Conservation (phyloP, 2,888 invertebrate genomes). For the Heteropelma amictum region DNA sequence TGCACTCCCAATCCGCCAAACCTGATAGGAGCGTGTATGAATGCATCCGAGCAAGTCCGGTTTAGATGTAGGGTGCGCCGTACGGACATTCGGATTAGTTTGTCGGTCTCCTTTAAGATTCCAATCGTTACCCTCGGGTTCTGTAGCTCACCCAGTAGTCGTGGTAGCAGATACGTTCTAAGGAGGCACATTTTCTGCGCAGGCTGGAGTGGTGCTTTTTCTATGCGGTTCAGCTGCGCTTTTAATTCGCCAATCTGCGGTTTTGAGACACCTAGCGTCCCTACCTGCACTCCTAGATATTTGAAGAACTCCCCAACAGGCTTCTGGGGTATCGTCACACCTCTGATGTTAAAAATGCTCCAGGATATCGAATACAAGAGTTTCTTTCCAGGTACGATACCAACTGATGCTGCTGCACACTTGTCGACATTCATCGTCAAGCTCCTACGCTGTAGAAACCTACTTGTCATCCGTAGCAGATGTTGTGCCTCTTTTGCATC, state of each 20-base stretch:
- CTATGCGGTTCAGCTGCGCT: neutral
- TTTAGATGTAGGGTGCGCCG: neutral
- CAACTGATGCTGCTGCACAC: slow-evolving; percentile 38
- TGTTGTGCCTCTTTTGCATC: neutral
- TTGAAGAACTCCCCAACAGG: neutral
- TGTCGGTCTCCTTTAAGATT: slow-evolving; percentile 13
- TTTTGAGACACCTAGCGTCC: neutral
- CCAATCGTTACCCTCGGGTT: neutral
- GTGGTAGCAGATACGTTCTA: neutral
- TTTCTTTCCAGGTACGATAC: slow-evolving; percentile 52
- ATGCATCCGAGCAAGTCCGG: slow-evolving; percentile 10
- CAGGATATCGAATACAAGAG: slow-evolving; percentile 28
- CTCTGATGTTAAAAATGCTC: slow-evolving; percentile 22
- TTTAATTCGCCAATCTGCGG: neutral
- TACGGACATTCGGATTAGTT: slow-evolving; percentile 1
- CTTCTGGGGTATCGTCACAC: slow-evolving; percentile 14
- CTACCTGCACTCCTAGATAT: neutral
- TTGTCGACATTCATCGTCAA: slow-evolving; percentile 41
- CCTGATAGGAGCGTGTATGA: neutral
- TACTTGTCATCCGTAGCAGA: slow-evolving; percentile 11
- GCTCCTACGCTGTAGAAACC: slow-evolving; percentile 41
- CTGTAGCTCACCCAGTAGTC: neutral
- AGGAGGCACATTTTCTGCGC: slow-evolving; percentile 15
- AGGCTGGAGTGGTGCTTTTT: slow-evolving; percentile 26
- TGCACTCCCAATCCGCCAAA: neutral